Evolutionary conservation across 2,113 vertebrate genomes (phyloP).

Genomic region (Rhineura floridana): DNA sequence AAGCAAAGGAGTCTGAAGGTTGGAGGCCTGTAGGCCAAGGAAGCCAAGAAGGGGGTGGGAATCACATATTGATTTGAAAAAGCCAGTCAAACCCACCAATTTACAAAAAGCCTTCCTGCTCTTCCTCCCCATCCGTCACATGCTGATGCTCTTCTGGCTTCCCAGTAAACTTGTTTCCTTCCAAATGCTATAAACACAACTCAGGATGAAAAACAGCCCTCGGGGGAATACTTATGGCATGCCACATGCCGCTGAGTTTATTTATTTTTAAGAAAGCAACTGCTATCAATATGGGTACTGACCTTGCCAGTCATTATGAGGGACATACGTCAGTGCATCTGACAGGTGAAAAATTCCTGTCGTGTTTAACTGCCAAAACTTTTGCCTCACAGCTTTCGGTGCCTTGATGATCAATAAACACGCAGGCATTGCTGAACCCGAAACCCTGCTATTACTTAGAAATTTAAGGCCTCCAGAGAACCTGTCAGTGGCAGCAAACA

Average conservation of each 20-base stretch:
- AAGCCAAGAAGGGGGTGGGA: background rate
- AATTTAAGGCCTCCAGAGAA: background rate
- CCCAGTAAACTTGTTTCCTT: background rate
- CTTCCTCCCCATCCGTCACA: constrained; percentile 2
- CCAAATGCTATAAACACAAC: background rate
- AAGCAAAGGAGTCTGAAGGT: background rate
- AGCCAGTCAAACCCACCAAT: background rate
- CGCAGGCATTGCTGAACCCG: background rate
- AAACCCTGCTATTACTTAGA: constrained; percentile 5
- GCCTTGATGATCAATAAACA: constrained; percentile 3
- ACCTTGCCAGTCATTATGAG: constrained; percentile 17
- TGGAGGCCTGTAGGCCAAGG: background rate
- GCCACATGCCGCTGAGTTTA: background rate
- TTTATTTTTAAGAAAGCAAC: constrained; percentile 9
- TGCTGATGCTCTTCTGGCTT: background rate
- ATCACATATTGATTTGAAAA: background rate
- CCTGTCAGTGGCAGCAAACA: background rate
- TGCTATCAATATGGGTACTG: background rate
- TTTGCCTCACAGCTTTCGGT: background rate
- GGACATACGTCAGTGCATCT: background rate
- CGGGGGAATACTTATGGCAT: background rate
- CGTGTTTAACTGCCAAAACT: constrained; percentile 7
- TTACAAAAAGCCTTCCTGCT: background rate
- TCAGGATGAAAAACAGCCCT: constrained; percentile 37
- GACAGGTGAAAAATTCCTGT: constrained; percentile 17